Evolutionary conservation across 64 coral and sea anemone species (phyloP), one percentile per base, ranked within the genome.

Genomic region (Trachythela sp.): DNA sequence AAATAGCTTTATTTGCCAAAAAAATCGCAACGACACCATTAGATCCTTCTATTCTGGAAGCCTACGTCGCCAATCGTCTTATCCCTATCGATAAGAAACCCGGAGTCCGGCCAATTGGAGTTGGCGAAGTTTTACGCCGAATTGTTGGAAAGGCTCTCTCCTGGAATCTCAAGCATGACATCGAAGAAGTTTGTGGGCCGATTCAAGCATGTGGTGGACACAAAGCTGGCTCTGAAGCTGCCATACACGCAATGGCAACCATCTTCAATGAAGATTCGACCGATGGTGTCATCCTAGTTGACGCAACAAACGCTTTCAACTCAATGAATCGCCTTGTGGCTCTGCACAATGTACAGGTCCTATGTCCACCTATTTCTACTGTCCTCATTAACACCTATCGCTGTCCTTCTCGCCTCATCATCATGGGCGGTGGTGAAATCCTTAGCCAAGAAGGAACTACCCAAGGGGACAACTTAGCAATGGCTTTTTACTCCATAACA

Each of bases 71-170:
- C 10, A 85, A 83, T 33, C 39, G 89, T 37, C 17, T 91, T 5
- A 91, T 91, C 39, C 54, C 89, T 20, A 49, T 70, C 5, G 64
- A 70, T 22, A 70, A 70, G 30, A 70, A 70, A 22, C 64, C 64
- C 5, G 64, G 64, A 26, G 64, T 70, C 18, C 8, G 64, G 18
- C 64, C 64, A 70, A 70, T 70, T 70, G 64, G 64, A 26, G 30
- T 70, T 8, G 64, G 64, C 4, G 64, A 70, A 22, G 64, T 70
- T 32, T 32, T 70, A 7, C 64, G 64, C 64, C 64, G 64, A 10
- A 70, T 70, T 9, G 24, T 70, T n/a, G 64, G 64, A 7, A 70
- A 70, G 24, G 7, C 64, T 22, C 8, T 70, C 18, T 70, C 64
- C 8, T 7, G 8, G 8, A 26, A 9, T 5, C 24, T 70, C 24